Base-by-base conservation (phyloP, 30 jellyfish, hydroid and myxozoan species). In the Pelagia noctiluca region DNA sequence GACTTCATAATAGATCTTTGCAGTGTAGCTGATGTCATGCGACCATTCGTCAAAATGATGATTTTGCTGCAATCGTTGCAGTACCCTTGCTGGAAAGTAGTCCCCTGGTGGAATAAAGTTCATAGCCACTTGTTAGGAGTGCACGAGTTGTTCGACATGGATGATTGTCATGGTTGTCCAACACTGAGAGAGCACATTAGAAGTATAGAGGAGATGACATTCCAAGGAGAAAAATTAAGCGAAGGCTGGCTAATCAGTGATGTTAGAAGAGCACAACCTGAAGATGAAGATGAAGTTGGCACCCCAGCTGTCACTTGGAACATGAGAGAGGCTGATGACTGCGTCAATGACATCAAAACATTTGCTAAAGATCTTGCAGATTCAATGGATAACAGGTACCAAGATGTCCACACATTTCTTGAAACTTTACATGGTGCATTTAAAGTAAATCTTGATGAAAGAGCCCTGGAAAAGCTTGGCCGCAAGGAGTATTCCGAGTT, bases 41-140 rank as follows among this genome's bases (percentile, higher is more conserved):
- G 67, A 50, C 67, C 67, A 50, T 50, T 50, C 67, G 67, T 50
- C 67, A 50, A 50, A 50, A 50, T 50, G 67, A 50, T 50, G 64
- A 4, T 50, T 0, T 50, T 50, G 23, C 64, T 50, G 64, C 64
- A 50, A 50, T 50, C 64, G 23, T 50, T 50, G 4, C 64, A 4
- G 64, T 50, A 50, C 64, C 64, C 64, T 50, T 50, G 64, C 64
- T 50, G 64, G 64, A 50, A 50, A 50, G 64, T 50, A 50, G 64
- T 50, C 23, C 64, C 64, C 64, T 50, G 64, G 64, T 50, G 64
- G 64, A 50, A 50, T 50, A 50, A 50, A 50, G 64, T 50, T 50
- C 67, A 50, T 50, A 50, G 3, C 24, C 24, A 50, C 67, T 50
- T 50, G n/a, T 50, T 50, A n/a, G n/a, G n/a, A n/a, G n/a, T n/a